These are phyloP conservation scores for Philhelius pedissequus DNA, from an alignment of 2,888 invertebrate genomes.

Conservation along the genomic window DNA sequence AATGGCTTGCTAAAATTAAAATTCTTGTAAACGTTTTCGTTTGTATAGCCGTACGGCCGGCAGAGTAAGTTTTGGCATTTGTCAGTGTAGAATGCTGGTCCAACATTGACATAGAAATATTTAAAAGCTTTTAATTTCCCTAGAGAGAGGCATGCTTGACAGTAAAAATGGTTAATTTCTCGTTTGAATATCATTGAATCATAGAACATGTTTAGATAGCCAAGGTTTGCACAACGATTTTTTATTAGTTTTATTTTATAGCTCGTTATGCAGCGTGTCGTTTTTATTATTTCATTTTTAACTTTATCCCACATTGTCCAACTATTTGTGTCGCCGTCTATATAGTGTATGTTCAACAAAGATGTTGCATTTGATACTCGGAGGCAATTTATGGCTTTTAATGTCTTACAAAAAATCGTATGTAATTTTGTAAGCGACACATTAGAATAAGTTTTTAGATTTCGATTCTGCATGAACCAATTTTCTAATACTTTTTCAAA, in stretches of 20 bases:
- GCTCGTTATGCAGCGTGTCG: conserved; percentile 79
- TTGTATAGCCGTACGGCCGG: conserved; percentile 57
- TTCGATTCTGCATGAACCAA: conserved; percentile 58
- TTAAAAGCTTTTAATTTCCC: conserved; percentile 55
- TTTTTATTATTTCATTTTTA: conserved; percentile 76
- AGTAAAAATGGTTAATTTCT: conserved; percentile 80
- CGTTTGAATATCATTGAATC: conserved; percentile 80
- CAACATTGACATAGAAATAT: conserved; percentile 56
- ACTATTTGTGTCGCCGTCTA: conserved; percentile 80
- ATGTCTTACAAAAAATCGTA: conserved; percentile 19
- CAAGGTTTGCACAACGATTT: conserved; percentile 80
- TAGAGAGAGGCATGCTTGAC: conserved; percentile 81
- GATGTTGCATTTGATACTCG: conserved; percentile 12
- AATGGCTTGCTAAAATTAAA: conserved; percentile 74
- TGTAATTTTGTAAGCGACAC: neutral
- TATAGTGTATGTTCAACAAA: conserved; percentile 79
- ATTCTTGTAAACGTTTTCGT: conserved; percentile 68
- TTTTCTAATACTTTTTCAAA: conserved; percentile 78
- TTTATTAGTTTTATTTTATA: conserved; percentile 80
- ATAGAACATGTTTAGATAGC: conserved; percentile 81
- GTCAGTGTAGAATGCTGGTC: conserved; percentile 41
- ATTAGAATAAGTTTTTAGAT: neutral
- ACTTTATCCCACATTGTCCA: conserved; percentile 81
- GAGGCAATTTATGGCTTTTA: conserved; percentile 33
- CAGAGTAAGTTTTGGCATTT: conserved; percentile 55